These are phyloP conservation scores for Forbesichthys agassizii DNA, from an alignment of 2,113 vertebrate species.

Conservation along the genomic window DNA sequence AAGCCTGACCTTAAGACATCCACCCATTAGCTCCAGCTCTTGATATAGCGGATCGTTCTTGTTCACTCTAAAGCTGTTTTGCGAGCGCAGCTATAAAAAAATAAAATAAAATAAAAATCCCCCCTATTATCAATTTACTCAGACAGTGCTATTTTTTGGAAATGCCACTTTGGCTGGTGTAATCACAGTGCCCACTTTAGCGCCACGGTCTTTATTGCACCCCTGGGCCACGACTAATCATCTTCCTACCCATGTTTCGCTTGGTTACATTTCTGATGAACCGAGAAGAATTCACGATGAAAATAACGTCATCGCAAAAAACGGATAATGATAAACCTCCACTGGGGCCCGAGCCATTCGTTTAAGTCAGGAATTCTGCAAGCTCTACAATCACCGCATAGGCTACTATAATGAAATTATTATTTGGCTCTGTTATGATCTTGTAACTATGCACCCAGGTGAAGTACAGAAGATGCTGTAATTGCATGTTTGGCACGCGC, in stretches of 20 bases:
- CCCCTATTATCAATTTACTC: not conserved
- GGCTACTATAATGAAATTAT: conserved; percentile 57
- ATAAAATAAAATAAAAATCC: conserved; percentile 1
- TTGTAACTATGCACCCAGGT: conserved; percentile 67
- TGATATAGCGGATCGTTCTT: not conserved
- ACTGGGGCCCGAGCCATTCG: conserved; percentile 1
- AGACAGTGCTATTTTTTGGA: too few species aligned
- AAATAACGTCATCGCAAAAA: too few species aligned
- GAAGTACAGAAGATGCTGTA: conserved; percentile 31
- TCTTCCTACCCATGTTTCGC: conserved; percentile 10
- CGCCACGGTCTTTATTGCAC: conserved; percentile 4
- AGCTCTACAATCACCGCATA: conserved; percentile 47
- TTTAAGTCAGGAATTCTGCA: conserved; percentile 29
- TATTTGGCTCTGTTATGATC: conserved; percentile 75
- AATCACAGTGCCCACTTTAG: conserved; percentile 23
- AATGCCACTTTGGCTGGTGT: not conserved
- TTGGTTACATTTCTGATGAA: conserved; percentile 26
- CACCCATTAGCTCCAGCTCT: too few species aligned
- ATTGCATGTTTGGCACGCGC: conserved; percentile 51
- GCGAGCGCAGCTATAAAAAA: conserved; percentile 13
- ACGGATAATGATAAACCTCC: not conserved
- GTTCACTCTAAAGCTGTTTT: conserved; percentile 20
- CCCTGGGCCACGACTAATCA: conserved; percentile 12
- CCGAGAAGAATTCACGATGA: not conserved
- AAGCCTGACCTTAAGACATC: too few species aligned